Percentiles rank a stretch among this genome's conserved stretches.
Evolutionary conservation across 2,888 invertebrate species (phyloP).

Genomic region (Platerodrilus igneus): DNA sequence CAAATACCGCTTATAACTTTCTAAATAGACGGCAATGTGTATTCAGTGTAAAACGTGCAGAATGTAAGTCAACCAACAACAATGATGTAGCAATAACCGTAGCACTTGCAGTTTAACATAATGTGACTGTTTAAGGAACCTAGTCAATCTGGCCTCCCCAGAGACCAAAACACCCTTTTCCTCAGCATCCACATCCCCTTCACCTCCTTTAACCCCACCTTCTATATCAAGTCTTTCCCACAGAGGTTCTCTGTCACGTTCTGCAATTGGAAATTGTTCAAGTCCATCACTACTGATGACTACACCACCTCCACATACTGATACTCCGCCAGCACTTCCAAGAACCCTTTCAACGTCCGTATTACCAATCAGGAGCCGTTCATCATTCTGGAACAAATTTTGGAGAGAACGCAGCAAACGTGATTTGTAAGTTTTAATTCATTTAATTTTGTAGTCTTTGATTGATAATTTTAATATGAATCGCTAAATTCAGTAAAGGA

Average conservation of each 20-base stretch:
- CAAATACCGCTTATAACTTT: too few species aligned
- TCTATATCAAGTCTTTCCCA: constrained; percentile 34
- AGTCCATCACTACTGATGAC: constrained; percentile 57
- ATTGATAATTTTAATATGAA: too few species aligned
- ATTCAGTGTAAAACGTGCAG: too few species aligned
- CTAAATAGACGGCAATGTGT: too few species aligned
- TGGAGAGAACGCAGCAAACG: constrained; percentile 65
- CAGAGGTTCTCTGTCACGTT: constrained; percentile 42
- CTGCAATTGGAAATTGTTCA: constrained; percentile 49
- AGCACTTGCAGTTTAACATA: too few species aligned
- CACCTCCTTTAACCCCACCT: constrained; percentile 37
- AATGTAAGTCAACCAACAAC: too few species aligned
- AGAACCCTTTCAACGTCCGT: constrained; percentile 65
- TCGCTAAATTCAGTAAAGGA: too few species aligned
- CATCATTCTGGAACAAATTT: constrained; percentile 82
- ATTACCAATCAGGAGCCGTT: constrained; percentile 70
- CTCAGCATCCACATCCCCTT: constrained; percentile 31
- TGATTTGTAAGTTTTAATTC: constrained; percentile 68
- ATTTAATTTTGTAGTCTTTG: too few species aligned
- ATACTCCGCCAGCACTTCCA: constrained; percentile 49
- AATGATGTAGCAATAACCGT: too few species aligned
- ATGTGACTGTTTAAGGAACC: constrained; percentile 14
- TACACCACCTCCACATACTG: constrained; percentile 44
- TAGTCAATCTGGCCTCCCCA: constrained; percentile 40
- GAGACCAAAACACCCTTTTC: constrained; percentile 27